Evolutionary conservation across 2,888 invertebrate genomes (phyloP).

Genomic region (Ornithoptera alexandrae): DNA sequence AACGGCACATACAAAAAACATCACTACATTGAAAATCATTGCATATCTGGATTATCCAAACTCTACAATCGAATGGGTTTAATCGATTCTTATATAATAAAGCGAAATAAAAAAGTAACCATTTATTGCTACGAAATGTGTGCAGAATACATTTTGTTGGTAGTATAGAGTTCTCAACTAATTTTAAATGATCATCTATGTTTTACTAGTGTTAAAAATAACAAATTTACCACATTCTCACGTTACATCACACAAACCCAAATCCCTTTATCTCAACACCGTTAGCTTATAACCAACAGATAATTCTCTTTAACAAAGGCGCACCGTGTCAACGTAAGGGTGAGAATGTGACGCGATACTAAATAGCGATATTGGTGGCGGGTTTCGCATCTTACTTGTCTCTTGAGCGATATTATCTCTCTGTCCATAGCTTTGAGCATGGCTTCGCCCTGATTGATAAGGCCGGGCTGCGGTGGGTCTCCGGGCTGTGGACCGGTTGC

Average conservation of each 20-base stretch:
- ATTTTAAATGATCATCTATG: constrained; percentile 22
- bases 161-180: constrained; percentile 30
- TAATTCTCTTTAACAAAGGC: constrained; percentile 29
- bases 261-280: constrained; percentile 36
- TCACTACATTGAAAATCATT: constrained; percentile 11
- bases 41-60: constrained; percentile 77
- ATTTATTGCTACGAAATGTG: constrained; percentile 55
- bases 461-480: constrained; percentile 72
- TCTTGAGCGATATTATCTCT: constrained; percentile 95
- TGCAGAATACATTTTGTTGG: constrained; percentile 70
- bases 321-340: constrained; percentile 52
- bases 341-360: constrained; percentile 64
- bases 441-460: constrained; percentile 85
- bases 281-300: constrained; percentile 28
- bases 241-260: constrained; percentile 55
- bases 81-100: constrained; percentile 29
- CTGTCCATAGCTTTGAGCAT: constrained; percentile 95
- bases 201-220: constrained; percentile 28
- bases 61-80: constrained; percentile 43
- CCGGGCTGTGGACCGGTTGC: constrained; percentile 87
- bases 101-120: constrained; percentile 37
- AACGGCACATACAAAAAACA: background rate
- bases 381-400: constrained; percentile 87
- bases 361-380: constrained; percentile 49
- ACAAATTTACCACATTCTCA: constrained; percentile 57